Conservation (phyloP, 2,888 invertebrate genomes). For the Notodonta ziczac region DNA sequence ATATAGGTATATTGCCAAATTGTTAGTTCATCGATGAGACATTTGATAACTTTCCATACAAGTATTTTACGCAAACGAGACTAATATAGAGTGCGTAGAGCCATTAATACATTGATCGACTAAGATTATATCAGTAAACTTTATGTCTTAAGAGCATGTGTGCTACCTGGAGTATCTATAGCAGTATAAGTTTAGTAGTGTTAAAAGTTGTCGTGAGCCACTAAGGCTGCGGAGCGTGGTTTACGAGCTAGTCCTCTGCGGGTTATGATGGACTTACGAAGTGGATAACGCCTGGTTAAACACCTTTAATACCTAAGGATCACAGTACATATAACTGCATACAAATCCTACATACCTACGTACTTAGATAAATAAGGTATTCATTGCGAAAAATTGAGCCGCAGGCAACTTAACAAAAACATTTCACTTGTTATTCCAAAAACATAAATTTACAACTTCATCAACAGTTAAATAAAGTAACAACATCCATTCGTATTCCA, state of each 20-base stretch:
- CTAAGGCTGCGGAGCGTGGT: background rate
- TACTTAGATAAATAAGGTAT: no score
- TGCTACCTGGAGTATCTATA: background rate
- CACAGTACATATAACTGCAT: no score
- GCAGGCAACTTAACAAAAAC: no score
- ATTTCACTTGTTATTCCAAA: background rate
- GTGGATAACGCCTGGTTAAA: no score
- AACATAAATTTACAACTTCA: background rate
- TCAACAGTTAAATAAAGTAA: background rate
- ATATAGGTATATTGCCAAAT: no score
- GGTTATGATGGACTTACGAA: background rate
- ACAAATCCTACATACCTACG: no score
- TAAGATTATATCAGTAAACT: background rate
- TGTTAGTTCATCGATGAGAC: no score
- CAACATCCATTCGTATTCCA: constrained; percentile 27
- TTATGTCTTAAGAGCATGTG: background rate
- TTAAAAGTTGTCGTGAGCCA: background rate
- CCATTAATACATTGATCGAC: background rate
- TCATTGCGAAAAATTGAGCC: no score
- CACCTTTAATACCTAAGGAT: no score
- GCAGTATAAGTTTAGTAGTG: background rate
- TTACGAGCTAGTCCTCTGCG: background rate
- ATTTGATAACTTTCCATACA: no score
- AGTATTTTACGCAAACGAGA: background rate
- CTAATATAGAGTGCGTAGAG: background rate